Evolutionary conservation across 2,113 vertebrate genomes (phyloP), one percentile per base, ranked within the genome.

Genomic region (Apistogramma diplotaenia): DNA sequence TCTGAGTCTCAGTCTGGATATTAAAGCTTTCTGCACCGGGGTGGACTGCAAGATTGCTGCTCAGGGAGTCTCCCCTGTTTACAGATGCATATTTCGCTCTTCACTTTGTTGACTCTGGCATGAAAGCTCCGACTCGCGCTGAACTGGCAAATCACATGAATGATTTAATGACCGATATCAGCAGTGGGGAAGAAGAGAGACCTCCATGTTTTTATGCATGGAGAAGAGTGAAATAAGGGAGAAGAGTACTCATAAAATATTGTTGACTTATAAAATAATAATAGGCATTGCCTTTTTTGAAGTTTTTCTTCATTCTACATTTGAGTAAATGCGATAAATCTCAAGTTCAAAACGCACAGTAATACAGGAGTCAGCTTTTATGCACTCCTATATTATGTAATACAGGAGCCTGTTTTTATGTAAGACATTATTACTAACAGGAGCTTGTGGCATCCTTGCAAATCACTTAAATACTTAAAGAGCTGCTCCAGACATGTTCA

Each of bases 21-120:
- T 62, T 18, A 27, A 60, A 75, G 67, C 60, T 75, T 49, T 61
- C 65, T 70, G 43, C 62, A 49, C 62, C 16, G 62, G 62, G 25
- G 9, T 29, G 62, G 16, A 70, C 62, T 37, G 82, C 75, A 2
- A 35, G 33, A 76, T 59, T n/a, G 58, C 75, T 59, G 87, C 40
- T 54, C 21, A 56, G 77, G 74, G 86, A 74, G 56, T 33, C 55
- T 71, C 33, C 23, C 15, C n/a, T 85, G 85, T 92, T 87, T 88
- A 91, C 80, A 59, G 53, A 89, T 85, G 75, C 53, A 83, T 81
- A 82, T 81, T 88, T 82, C 23, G 57, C 75, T 85, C 81, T 58
- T 81, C 15, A 18, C 35, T 83, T 43, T 87, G 85, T 85, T 89
- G 87, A 88, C 61, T 83, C 74, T 87, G 88, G 87, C 74, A 12